Base-by-base conservation (phyloP, 2,888 invertebrate species). In the Opisthograptis luteolata region DNA sequence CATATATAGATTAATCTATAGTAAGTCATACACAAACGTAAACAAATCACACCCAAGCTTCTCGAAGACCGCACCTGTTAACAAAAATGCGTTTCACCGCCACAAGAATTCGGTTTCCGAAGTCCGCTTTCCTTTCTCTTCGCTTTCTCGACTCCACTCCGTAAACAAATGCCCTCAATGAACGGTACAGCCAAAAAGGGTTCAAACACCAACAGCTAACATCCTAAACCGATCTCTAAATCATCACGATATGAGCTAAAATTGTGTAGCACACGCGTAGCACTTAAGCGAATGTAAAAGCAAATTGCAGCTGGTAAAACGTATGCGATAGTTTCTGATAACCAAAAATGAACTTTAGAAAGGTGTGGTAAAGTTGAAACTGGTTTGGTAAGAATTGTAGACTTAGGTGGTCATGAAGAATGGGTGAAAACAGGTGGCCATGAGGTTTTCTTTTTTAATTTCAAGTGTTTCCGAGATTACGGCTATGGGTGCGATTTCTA, bases 41-140 rank as follows among this genome's bases (percentile, higher is more conserved):
- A 50, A 27, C 40, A 41, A 47, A 36, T 40, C 39, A 51, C 45
- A 47, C 45, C 43, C 14, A 36, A 13, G 20, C 46, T 25, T 7
- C 15, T 1, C 40, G 42, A 36, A 20, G 62, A 22, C 60, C 68
- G 49, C 51, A 51, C 47, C 56, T 64, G 60, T 55, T 49, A 51
- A 68, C 60, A 81, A 78, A 77, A 77, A 72, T 66, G 52, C 83
- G 79, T 85, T 80, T 84, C 80, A 74, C 80, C 73, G 54, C 46
- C 71, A 58, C 54, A 58, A 84, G 87, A 85, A 88, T 87, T 88
- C 71, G 84, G 86, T 71, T 70, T 71, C 53, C 61, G 36, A 56
- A 61, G 68, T 69, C 70, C 66, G 70, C 64, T 60, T 70, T 66
- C 81, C 85, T 88, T 88, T 88, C 88, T 81, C 86, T 64, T 68